Conservation (phyloP, 2,888 invertebrate genomes). For the Phrixothrix hirtus region DNA sequence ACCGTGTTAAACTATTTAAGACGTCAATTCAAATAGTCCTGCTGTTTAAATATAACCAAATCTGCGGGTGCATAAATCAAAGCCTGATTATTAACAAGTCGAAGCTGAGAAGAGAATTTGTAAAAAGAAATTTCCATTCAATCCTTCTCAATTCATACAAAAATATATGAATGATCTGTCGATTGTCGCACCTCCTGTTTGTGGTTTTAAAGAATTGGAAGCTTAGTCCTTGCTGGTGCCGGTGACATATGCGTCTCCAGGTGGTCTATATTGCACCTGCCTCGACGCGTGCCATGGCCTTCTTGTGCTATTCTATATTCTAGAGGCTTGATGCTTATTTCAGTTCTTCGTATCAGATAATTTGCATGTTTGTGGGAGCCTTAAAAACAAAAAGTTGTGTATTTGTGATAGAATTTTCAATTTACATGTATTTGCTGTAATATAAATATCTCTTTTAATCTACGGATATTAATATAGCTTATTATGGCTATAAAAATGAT, state of each 20-base stretch:
- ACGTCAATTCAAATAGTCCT: too few relatives aligned
- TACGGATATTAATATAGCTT: too few relatives aligned
- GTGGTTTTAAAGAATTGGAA: conserved; percentile 30
- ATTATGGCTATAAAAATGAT: too few relatives aligned
- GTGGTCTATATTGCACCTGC: conserved; percentile 40
- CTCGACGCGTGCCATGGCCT: conserved; percentile 39
- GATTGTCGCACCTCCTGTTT: conserved; percentile 23
- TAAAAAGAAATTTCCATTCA: conserved; percentile 1
- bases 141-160: conserved; percentile 10
- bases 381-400: not conserved
- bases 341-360: conserved; percentile 18
- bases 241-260: conserved; percentile 42
- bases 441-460: too few relatives aligned
- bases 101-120: not conserved
- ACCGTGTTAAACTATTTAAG: too few relatives aligned
- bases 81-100: not conserved
- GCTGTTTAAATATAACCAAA: too few relatives aligned
- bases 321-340: conserved; percentile 18
- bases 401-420: not conserved
- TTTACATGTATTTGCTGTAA: not conserved
- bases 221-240: conserved; percentile 22
- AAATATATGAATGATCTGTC: conserved; percentile 19
- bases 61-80: too few relatives aligned
- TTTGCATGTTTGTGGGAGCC: conserved; percentile 28
- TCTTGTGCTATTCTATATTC: conserved; percentile 25